phyloP scores from a whole-genome alignment of 2,888 invertebrate species.

The Epicampocera succincta region DNA sequence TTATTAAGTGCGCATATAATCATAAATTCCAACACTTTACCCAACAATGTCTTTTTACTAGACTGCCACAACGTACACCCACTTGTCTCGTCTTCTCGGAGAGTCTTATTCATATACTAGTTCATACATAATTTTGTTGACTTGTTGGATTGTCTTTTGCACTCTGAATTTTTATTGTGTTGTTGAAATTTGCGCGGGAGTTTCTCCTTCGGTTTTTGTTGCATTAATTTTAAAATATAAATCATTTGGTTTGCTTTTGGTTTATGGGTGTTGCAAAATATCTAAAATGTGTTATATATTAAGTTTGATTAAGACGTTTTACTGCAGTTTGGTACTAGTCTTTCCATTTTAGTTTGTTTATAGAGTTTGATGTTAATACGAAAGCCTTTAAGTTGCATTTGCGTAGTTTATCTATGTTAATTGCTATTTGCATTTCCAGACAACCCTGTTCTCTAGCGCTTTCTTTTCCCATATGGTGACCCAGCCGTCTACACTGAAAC shows the following conservation, averaged over 20 bases:
- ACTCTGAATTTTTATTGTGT: constrained; percentile 34
- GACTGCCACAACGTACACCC: constrained; percentile 52
- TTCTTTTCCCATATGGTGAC: too few species aligned
- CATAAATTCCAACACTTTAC: constrained; percentile 70
- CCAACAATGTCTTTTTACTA: constrained; percentile 40
- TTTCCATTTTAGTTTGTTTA: constrained; percentile 20
- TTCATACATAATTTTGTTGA: constrained; percentile 41
- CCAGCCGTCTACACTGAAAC: too few species aligned
- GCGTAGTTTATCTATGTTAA: too few species aligned
- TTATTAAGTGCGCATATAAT: constrained; percentile 57
- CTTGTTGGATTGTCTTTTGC: constrained; percentile 29
- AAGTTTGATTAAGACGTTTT: constrained; percentile 67
- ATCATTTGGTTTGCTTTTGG: constrained; percentile 59
- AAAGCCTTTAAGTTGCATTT: too few species aligned
- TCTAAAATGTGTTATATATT: constrained; percentile 61
- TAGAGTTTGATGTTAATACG: neutral
- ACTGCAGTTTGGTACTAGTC: neutral
- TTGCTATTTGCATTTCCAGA: too few species aligned
- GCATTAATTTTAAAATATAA: constrained; percentile 67
- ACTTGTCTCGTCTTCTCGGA: constrained; percentile 53
- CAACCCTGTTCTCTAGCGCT: too few species aligned
- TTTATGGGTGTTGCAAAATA: constrained; percentile 54
- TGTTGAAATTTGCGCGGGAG: constrained; percentile 52
- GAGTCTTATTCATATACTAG: too few species aligned
- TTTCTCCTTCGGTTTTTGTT: constrained; percentile 41